A percentile compares a stretch with the other conserved stretches of the same genome.
Conservation (phyloP, 2,113 vertebrate species). For the Amazona vittata region DNA sequence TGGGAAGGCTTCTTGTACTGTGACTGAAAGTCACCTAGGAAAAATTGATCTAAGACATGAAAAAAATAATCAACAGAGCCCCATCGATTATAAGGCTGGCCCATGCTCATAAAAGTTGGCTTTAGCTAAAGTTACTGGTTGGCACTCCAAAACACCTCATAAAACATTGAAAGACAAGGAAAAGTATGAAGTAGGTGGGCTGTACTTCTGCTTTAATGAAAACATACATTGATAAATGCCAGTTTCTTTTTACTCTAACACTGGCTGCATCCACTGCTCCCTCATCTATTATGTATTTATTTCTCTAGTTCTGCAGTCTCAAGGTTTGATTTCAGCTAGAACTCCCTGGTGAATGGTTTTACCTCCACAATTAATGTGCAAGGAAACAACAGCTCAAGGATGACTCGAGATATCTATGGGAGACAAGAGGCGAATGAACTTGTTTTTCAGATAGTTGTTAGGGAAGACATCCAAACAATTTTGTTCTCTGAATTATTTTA, state of each 20-base stretch:
- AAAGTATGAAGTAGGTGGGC: neutral
- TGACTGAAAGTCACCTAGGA: neutral
- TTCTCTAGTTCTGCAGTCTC: neutral
- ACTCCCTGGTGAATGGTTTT: neutral
- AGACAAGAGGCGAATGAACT: neutral
- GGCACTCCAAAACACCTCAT: neutral
- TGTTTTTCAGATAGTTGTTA: neutral
- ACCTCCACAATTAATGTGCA: neutral
- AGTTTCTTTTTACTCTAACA: neutral
- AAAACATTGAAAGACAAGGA: neutral
- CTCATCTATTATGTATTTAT: neutral
- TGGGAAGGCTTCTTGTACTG: neutral
- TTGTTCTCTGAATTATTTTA: neutral
- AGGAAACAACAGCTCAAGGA: neutral
- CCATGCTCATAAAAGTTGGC: neutral
- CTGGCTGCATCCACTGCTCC: neutral
- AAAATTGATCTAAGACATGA: neutral
- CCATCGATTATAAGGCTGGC: accelerated
- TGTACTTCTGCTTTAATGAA: neutral
- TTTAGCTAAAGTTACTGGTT: neutral
- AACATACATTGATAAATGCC: neutral
- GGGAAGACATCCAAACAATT: neutral
- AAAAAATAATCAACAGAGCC: neutral
- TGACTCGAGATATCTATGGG: neutral
- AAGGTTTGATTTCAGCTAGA: neutral